These are phyloP conservation scores for Etheostoma nigrum DNA, from an alignment of 2,797 vertebrate species.

Conservation along the genomic window DNA sequence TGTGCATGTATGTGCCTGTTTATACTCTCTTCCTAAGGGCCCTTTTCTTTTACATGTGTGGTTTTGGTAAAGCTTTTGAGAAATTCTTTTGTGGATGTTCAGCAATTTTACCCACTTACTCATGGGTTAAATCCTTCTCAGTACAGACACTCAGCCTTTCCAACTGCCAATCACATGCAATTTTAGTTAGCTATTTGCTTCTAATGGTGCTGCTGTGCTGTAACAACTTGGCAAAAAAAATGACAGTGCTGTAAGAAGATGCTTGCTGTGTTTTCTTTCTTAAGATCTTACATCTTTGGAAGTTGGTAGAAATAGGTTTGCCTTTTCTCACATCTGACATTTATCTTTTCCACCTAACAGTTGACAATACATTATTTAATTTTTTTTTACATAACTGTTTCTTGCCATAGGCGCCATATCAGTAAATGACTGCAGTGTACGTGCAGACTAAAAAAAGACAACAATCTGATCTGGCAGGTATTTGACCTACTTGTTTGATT, in stretches of 20 bases:
- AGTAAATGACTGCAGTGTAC: background rate
- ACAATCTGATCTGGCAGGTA: slow-evolving; percentile 1
- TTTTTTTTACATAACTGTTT: background rate
- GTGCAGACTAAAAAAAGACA: slow-evolving; percentile 1
- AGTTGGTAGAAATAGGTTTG: background rate
- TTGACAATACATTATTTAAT: background rate
- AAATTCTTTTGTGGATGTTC: slow-evolving; percentile 3
- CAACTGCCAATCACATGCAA: slow-evolving; percentile 5
- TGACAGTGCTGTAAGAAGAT: background rate
- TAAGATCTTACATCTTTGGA: background rate
- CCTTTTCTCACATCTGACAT: background rate
- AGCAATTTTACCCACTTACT: slow-evolving; percentile 29
- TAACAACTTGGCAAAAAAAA: slow-evolving; percentile 9
- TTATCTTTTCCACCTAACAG: background rate
- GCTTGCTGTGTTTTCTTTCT: background rate
- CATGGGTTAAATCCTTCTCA: slow-evolving; percentile 36
- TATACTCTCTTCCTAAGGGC: background rate
- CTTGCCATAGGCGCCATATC: background rate
- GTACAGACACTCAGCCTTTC: slow-evolving; percentile 7
- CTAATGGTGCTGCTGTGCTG: slow-evolving; percentile 14
- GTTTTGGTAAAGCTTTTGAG: slow-evolving; percentile 6
- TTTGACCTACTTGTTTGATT: slow-evolving; percentile 10
- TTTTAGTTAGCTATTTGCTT: slow-evolving; percentile 18
- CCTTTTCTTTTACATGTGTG: slow-evolving; percentile 26
- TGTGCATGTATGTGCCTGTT: background rate